Evolutionary conservation across 1,140 invertebrate genomes (phyloP), one percentile per base, ranked within the genome.

Genomic region (Danaus plexippus): DNA sequence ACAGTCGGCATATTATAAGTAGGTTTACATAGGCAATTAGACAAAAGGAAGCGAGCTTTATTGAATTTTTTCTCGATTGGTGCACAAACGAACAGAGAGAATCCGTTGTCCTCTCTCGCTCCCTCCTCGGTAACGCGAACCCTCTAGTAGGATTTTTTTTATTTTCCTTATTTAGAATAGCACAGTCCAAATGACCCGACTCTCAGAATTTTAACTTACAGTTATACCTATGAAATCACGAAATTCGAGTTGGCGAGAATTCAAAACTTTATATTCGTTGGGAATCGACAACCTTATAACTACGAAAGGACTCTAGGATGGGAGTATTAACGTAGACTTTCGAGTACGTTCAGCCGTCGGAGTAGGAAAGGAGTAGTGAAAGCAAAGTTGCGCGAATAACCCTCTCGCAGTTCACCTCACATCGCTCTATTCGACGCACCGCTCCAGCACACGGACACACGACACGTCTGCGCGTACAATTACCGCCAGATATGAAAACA

Each of bases 31-130:
- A 80, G 75, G 75, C 78, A 85, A 85, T 85, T 85, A 85, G 78
- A 83, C 73, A 76, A 81, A 81, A 80, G 77, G 77, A 83, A 80
- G 75, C 74, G 71, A 72, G 73, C 71, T 77, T 82, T 85, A 85
- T 85, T 83, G 82, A 85, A 85, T 85, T 85, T 81, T 81, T 82
- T 81, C 78, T 77, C 74, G 73, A 83, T 80, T 83, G 75, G 78
- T 80, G 77, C 75, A 83, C 81, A 81, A 81, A 76, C 66, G 81
- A 80, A 75, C 77, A 83, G 81, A 71, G 73, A 73, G 75, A 74
- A 81, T 64, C 66, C 61, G 62, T 64, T 71, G 75, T 70, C 59
- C 64, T 83, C 82, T 75, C 77, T 77, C 22, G 22, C 63, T 83
- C 81, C 63, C 57, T 61, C 74, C 60, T 66, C 60, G 59, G 63